Percentiles rank a stretch among this genome's conserved stretches.
Conservation (phyloP, 1,140 invertebrate genomes). For the Pogonognathellus flavescens region DNA sequence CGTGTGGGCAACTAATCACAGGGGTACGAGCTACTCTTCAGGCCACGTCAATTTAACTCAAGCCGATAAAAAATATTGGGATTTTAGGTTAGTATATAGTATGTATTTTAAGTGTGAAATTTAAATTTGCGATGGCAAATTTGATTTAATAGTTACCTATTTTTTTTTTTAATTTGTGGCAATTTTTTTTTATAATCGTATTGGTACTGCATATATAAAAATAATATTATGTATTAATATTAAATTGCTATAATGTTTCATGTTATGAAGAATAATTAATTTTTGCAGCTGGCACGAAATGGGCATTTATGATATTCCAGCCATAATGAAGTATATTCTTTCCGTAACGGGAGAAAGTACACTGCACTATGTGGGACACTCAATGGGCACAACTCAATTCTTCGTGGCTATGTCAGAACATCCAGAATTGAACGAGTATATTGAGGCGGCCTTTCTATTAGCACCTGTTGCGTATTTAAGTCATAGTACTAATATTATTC, state of each 20-base stretch:
- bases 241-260: too few species aligned
- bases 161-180: too few species aligned
- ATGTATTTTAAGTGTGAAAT: too few species aligned
- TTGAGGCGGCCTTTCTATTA: neutral
- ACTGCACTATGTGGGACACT: conserved; percentile 77
- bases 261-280: too few species aligned
- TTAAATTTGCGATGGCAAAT: too few species aligned
- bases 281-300: conserved; percentile 70
- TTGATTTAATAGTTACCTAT: too few species aligned
- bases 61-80: conserved; percentile 78
- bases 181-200: too few species aligned
- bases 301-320: conserved; percentile 76
- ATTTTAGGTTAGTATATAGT: conserved; percentile 74
- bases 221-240: too few species aligned
- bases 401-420: conserved; percentile 70
- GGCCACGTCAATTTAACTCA: conserved; percentile 73
- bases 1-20: conserved; percentile 80
- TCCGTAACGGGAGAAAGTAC: conserved; percentile 72
- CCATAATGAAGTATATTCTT: conserved; percentile 77
- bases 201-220: too few species aligned
- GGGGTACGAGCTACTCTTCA: conserved; percentile 78
- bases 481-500: neutral
- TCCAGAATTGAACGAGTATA: neutral
- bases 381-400: conserved; percentile 78
- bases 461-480: neutral